A percentile compares a stretch with the other conserved stretches of the same genome.
Conservation (phyloP, 2,888 invertebrate species). For the Alcis repandata region DNA sequence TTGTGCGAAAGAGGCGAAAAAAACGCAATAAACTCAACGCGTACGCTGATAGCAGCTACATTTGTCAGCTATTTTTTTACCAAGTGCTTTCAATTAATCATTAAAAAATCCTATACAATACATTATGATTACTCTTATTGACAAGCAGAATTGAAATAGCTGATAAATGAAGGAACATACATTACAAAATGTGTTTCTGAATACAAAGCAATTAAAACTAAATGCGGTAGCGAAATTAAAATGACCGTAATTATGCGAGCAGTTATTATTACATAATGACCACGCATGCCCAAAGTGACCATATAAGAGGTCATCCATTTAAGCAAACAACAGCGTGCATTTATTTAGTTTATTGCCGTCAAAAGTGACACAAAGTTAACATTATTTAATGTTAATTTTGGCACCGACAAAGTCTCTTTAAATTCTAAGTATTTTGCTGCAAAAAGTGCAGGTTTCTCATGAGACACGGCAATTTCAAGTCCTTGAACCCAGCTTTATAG, state of each 20-base stretch:
- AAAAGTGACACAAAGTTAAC: conserved; percentile 70
- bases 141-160: conserved; percentile 61
- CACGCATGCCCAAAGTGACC: conserved; percentile 49
- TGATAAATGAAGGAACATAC: conserved; percentile 56
- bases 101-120: conserved; percentile 61
- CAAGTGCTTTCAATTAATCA: conserved; percentile 74
- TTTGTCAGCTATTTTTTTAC: conserved; percentile 79
- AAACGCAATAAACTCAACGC: conserved; percentile 63
- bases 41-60: conserved; percentile 70
- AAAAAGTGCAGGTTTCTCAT: conserved; percentile 81
- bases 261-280: conserved; percentile 49
- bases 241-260: conserved; percentile 47
- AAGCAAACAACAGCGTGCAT: conserved; percentile 69
- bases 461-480: conserved; percentile 66
- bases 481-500: conserved; percentile 77
- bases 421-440: conserved; percentile 75
- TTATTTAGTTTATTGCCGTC: conserved; percentile 73
- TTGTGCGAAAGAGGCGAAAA: conserved; percentile 71
- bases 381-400: conserved; percentile 75
- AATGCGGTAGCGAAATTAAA: conserved; percentile 47
- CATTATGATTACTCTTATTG: conserved; percentile 67
- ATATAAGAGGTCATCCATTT: conserved; percentile 64
- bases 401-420: conserved; percentile 66
- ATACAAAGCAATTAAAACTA: conserved; percentile 47
- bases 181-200: conserved; percentile 41